These are phyloP conservation scores for Pocillopora meandrina DNA, from an alignment of 92 coral and sea anemone species.

Conservation along the genomic window DNA sequence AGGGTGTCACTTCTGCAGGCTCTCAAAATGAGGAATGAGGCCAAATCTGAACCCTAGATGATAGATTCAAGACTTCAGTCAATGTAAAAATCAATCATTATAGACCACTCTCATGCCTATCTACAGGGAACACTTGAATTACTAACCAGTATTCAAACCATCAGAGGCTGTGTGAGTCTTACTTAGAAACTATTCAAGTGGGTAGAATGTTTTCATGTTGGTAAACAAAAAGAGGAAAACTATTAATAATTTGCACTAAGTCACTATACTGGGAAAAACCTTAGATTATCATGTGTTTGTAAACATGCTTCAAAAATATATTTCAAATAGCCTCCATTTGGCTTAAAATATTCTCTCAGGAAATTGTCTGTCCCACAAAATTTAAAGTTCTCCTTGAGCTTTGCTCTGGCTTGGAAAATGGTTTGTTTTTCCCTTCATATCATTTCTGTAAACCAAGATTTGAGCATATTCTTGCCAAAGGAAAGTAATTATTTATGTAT, in stretches of 20 bases:
- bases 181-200: no score
- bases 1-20: constrained; percentile 90
- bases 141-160: not conserved
- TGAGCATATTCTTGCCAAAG: not conserved
- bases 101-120: not conserved
- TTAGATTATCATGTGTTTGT: no score
- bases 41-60: constrained; percentile 75
- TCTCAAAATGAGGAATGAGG: constrained; percentile 87
- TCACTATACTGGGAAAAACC: not conserved
- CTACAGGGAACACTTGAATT: not conserved
- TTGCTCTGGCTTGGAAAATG: no score
- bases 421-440: no score
- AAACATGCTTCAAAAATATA: no score
- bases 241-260: not conserved
- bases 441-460: not conserved
- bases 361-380: no score
- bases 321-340: no score
- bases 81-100: not conserved
- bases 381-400: no score
- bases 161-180: not conserved
- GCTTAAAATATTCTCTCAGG: no score
- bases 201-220: no score
- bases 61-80: not conserved
- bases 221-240: not conserved
- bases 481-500: no score